phyloP scores from a whole-genome alignment of 2,113 vertebrate genomes.

The Psittacula cyanocephala region DNA sequence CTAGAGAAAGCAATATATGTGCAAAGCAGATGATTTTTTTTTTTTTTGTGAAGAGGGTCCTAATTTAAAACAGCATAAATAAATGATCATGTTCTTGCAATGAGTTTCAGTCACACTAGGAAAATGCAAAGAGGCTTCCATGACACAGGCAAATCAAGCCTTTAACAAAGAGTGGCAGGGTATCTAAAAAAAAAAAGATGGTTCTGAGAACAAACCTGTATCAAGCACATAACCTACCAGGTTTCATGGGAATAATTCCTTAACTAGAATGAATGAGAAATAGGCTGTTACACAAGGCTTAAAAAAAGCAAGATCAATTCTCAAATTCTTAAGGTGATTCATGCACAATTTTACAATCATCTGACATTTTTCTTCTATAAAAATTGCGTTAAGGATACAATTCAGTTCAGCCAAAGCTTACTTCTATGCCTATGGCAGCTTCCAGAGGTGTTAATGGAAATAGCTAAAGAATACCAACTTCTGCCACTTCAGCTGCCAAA shows the following conservation, averaged over 20 bases:
- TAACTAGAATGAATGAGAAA: constrained; percentile 69
- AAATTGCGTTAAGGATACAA: constrained; percentile 55
- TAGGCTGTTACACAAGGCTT: constrained; percentile 45
- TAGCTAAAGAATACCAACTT: constrained; percentile 59
- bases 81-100: constrained; percentile 13
- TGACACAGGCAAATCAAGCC: constrained; percentile 43
- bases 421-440: constrained; percentile 34
- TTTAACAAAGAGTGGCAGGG: constrained; percentile 26
- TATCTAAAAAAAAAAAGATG: neutral
- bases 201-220: constrained; percentile 57
- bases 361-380: constrained; percentile 46
- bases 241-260: constrained; percentile 62
- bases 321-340: constrained; percentile 55
- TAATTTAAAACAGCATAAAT: constrained; percentile 2
- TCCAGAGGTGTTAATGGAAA: constrained; percentile 66
- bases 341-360: constrained; percentile 59
- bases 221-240: constrained; percentile 55
- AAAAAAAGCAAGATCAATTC: constrained; percentile 35
- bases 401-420: constrained; percentile 46
- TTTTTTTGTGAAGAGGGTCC: neutral
- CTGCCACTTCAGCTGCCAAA: constrained; percentile 51
- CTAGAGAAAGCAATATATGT: constrained; percentile 12
- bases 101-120: constrained; percentile 8
- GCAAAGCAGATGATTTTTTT: neutral
- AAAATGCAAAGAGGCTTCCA: constrained; percentile 37